A percentile compares a stretch with the other conserved stretches of the same genome.
These are phyloP conservation scores for Hirtodrosophila alboralis DNA, from an alignment of 2,888 invertebrate genomes.

Conservation along the genomic window DNA sequence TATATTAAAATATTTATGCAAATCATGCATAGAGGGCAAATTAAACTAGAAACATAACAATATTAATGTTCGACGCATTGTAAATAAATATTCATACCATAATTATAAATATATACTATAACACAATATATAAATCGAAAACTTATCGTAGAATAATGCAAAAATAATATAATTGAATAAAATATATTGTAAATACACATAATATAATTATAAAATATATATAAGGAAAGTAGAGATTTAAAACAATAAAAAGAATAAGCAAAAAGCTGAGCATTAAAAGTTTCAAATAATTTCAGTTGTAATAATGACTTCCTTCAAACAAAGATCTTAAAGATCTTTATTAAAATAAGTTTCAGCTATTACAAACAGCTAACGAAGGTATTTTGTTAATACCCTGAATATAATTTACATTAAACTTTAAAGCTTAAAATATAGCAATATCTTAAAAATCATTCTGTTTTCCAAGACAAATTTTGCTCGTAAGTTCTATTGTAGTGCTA, in stretches of 20 bases:
- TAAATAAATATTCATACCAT: constrained; percentile 28
- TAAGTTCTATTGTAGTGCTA: neutral
- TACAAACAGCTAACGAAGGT: no score
- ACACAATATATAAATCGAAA: constrained; percentile 17
- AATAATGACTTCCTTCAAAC: neutral
- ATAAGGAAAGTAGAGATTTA: neutral
- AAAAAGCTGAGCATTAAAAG: neutral
- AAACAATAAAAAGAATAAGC: neutral
- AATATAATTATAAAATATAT: no score
- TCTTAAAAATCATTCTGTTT: neutral
- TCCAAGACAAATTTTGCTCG: neutral
- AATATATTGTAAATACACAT: neutral
- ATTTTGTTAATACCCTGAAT: no score
- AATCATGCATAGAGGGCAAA: constrained; percentile 18
- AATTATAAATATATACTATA: constrained; percentile 12
- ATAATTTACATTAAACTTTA: no score
- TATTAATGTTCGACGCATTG: constrained; percentile 33
- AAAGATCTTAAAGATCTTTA: neutral
- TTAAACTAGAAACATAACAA: constrained; percentile 13
- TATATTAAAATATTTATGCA: constrained; percentile 32
- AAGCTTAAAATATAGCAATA: no score
- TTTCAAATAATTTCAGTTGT: no score
- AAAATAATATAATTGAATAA: constrained; percentile 10
- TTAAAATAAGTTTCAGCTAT: neutral
- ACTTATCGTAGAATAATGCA: constrained; percentile 18